Conservation (phyloP, 2,113 vertebrate species). For the Malurus melanocephalus region DNA sequence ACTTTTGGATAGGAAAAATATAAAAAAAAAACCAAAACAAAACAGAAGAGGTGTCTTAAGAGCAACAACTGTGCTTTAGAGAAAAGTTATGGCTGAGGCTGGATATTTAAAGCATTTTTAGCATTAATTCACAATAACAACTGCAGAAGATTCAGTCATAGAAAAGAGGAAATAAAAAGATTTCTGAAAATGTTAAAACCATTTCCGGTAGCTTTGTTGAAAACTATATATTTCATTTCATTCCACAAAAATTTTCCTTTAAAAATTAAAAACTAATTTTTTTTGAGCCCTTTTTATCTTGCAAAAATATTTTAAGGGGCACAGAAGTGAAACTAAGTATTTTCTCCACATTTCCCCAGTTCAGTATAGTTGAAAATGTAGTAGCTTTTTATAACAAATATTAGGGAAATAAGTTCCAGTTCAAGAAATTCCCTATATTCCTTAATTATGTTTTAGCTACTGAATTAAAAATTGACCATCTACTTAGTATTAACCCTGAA, state of each 20-base stretch:
- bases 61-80: background rate
- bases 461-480: background rate
- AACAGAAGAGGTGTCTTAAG: background rate
- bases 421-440: background rate
- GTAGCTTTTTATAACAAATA: background rate
- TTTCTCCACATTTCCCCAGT: background rate
- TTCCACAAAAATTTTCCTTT: background rate
- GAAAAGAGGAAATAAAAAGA: background rate
- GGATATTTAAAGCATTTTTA: background rate
- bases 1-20: background rate
- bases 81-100: background rate
- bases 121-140: background rate
- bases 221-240: background rate
- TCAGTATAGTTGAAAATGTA: background rate
- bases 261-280: background rate
- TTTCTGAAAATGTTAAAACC: background rate
- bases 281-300: background rate
- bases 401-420: background rate
- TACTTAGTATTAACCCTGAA: background rate
- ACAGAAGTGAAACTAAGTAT: background rate
- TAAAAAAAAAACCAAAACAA: background rate
- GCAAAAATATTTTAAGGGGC: background rate
- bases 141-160: background rate
- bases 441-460: background rate
- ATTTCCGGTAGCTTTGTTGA: background rate